Evolutionary conservation across 2,113 vertebrate genomes (phyloP).

Genomic region (Stegostoma tigrinum): DNA sequence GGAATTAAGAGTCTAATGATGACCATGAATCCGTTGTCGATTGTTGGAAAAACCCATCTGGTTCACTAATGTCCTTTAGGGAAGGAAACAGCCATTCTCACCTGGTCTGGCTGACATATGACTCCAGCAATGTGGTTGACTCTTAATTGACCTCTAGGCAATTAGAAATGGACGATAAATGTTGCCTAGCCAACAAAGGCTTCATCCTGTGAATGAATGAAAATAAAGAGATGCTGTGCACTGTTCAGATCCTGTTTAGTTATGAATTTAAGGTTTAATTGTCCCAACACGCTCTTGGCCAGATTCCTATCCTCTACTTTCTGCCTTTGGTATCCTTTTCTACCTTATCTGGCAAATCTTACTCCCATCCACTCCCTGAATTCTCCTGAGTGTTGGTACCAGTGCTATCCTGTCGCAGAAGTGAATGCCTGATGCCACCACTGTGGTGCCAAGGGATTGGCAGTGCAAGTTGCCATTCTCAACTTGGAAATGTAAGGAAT

Average conservation of each 20-base stretch:
- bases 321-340: not conserved
- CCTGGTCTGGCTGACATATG: too few species aligned
- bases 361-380: not conserved
- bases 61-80: too few species aligned
- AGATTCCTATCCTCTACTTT: not conserved
- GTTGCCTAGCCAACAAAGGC: too few species aligned
- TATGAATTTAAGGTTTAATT: not conserved
- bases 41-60: too few species aligned
- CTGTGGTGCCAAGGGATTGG: not conserved
- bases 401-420: too few species aligned
- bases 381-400: not conserved
- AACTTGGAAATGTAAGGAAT: not conserved
- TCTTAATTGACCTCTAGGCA: too few species aligned
- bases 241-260: not conserved
- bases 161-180: too few species aligned
- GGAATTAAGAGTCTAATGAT: too few species aligned
- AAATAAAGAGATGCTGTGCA: not conserved
- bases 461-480: not conserved
- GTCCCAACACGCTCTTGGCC: not conserved
- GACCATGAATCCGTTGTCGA: too few species aligned
- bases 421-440: not conserved
- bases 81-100: too few species aligned
- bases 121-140: too few species aligned
- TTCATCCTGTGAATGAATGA: too few species aligned
- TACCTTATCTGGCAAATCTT: not conserved